These are phyloP conservation scores for Drosophila cognata DNA, from an alignment of 2,888 invertebrate species.

Conservation along the genomic window DNA sequence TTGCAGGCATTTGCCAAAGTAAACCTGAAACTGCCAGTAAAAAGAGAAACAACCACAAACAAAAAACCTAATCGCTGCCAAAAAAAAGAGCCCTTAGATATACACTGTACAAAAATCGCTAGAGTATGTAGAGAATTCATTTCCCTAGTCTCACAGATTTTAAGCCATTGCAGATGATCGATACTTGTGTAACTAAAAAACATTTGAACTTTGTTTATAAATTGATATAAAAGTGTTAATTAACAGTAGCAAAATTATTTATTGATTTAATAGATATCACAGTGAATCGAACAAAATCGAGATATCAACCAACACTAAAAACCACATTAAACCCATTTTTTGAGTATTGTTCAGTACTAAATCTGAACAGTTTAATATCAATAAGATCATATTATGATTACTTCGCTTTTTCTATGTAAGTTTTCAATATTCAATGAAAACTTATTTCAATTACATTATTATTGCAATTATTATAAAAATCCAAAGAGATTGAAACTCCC, in stretches of 20 bases:
- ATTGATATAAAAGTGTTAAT: not conserved
- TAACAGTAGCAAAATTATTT: not conserved
- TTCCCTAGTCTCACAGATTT: not conserved
- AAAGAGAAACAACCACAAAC: constrained; percentile 35
- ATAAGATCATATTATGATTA: not conserved
- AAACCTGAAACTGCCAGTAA: constrained; percentile 20
- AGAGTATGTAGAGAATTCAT: not conserved
- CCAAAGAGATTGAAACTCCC: not conserved
- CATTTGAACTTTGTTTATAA: not conserved
- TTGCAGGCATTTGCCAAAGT: constrained; percentile 46
- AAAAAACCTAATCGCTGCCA: constrained; percentile 34
- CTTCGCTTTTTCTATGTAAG: not conserved
- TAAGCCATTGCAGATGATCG: constrained; percentile 2
- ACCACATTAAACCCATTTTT: not conserved
- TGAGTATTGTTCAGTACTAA: not conserved
- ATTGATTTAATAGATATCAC: not conserved
- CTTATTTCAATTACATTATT: not conserved
- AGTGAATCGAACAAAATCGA: not conserved
- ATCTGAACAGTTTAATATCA: not conserved
- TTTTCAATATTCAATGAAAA: not conserved
- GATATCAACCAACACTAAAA: not conserved
- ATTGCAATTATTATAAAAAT: not conserved
- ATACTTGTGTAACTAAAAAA: not conserved
- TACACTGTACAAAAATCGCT: constrained; percentile 49
- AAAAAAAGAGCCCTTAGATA: constrained; percentile 47